Evolutionary conservation across 2,888 invertebrate species (phyloP).

Genomic region (Callosobruchus maculatus): DNA sequence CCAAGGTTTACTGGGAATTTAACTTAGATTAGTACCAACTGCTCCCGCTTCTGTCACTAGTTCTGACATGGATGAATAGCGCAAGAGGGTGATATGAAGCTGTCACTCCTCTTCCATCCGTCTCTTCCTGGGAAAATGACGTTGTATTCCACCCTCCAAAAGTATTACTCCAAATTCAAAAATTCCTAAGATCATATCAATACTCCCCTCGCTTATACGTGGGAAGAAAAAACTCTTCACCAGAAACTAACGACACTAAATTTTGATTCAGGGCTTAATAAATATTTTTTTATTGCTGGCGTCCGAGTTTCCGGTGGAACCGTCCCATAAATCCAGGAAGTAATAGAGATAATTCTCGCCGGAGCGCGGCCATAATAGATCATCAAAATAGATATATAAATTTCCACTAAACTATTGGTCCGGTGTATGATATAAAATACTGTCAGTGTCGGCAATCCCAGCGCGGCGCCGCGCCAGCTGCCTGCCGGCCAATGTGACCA

Average conservation of each 20-base stretch:
- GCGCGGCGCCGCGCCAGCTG: slow-evolving; percentile 29
- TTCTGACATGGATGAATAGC: too few relatives aligned
- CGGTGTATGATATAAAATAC: slow-evolving; percentile 41
- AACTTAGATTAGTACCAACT: too few relatives aligned
- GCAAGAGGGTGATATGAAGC: too few relatives aligned
- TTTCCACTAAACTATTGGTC: slow-evolving; percentile 43
- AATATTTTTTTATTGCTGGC: slow-evolving; percentile 9
- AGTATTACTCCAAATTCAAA: too few relatives aligned
- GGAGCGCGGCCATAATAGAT: slow-evolving; percentile 33
- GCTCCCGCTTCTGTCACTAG: too few relatives aligned
- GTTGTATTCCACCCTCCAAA: too few relatives aligned
- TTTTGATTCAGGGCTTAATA: slow-evolving; percentile 7
- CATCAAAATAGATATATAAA: slow-evolving; percentile 46
- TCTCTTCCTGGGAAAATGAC: too few relatives aligned
- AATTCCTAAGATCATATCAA: too few relatives aligned
- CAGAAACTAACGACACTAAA: not conserved
- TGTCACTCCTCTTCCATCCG: too few relatives aligned
- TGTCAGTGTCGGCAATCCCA: slow-evolving; percentile 23
- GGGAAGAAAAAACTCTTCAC: not conserved
- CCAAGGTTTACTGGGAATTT: too few relatives aligned
- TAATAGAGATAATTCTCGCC: slow-evolving; percentile 25
- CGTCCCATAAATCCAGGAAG: slow-evolving; percentile 19
- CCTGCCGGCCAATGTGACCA: slow-evolving; percentile 31
- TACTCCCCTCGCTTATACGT: too few relatives aligned
- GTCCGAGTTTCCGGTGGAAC: not conserved